Evolutionary conservation across 2,888 invertebrate species (phyloP).

Genomic region (Drosophila mulleri): DNA sequence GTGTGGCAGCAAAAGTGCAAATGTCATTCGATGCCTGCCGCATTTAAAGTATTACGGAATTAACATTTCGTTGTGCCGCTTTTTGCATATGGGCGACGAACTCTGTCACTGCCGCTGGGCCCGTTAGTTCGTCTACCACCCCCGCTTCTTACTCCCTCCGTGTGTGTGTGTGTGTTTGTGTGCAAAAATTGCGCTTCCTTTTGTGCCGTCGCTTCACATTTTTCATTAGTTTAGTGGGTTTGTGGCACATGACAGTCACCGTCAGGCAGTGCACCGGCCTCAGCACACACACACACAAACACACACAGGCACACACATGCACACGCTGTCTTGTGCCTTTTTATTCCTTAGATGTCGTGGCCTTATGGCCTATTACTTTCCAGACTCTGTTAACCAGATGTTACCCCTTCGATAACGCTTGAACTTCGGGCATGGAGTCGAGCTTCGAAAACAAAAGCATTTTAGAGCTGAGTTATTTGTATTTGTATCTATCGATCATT

Average conservation of each 20-base stretch:
- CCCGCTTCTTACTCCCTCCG: background rate
- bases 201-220: slow-evolving; percentile 80
- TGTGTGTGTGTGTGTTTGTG: slow-evolving; percentile 45
- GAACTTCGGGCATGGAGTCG: slow-evolving; percentile 18
- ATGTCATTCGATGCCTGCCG: slow-evolving; percentile 82
- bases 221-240: slow-evolving; percentile 84
- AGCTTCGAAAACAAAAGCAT: background rate
- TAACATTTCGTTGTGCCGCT: slow-evolving; percentile 78
- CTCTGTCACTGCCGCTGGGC: slow-evolving; percentile 40
- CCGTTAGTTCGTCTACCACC: background rate
- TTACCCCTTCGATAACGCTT: slow-evolving; percentile 37
- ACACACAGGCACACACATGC: slow-evolving; percentile 38
- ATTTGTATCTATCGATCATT: background rate
- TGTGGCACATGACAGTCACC: slow-evolving; percentile 84
- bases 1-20: slow-evolving; percentile 79
- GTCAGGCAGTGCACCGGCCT: slow-evolving; percentile 71
- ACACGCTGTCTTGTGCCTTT: slow-evolving; percentile 49
- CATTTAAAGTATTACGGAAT: slow-evolving; percentile 80
- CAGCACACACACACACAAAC: slow-evolving; percentile 39
- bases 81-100: slow-evolving; percentile 60
- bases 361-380: slow-evolving; percentile 60
- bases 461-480: background rate
- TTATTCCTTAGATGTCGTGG: slow-evolving; percentile 54
- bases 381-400: slow-evolving; percentile 40
- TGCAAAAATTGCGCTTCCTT: slow-evolving; percentile 79